Conservation (phyloP, 2,113 vertebrate species). For the Holacanthus passer region DNA sequence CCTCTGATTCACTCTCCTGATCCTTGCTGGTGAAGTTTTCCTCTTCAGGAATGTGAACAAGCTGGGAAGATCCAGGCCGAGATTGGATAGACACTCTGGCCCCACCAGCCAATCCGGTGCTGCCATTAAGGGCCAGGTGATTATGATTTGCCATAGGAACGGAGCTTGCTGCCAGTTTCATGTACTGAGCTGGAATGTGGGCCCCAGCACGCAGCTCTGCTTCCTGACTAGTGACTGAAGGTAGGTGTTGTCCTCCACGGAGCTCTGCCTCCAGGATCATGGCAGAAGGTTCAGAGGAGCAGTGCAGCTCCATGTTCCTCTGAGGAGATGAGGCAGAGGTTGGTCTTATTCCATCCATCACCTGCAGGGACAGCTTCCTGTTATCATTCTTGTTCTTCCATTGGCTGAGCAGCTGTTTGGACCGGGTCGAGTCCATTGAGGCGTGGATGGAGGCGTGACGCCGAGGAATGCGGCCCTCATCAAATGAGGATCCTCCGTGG, state of each 20-base stretch:
- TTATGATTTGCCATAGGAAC: slow-evolving; percentile 87
- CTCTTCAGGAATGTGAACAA: slow-evolving; percentile 99
- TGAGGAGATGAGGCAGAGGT: slow-evolving; percentile 90
- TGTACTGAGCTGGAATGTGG: slow-evolving; percentile 86
- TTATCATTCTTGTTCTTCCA: slow-evolving; percentile 97
- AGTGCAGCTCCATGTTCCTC: slow-evolving; percentile 92
- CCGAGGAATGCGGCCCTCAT: slow-evolving; percentile 88
- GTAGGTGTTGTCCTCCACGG: slow-evolving; percentile 76
- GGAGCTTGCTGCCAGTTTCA: slow-evolving; percentile 90
- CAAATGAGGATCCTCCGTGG: slow-evolving; percentile 90
- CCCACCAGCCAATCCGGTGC: slow-evolving; percentile 85
- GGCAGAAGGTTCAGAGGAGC: slow-evolving; percentile 90
- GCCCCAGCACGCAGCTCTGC: slow-evolving; percentile 73
- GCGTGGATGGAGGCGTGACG: slow-evolving; percentile 94
- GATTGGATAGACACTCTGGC: slow-evolving; percentile 92
- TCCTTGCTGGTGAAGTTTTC: slow-evolving; percentile 78
- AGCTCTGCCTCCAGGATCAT: slow-evolving; percentile 91
- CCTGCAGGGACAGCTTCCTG: slow-evolving; percentile 92
- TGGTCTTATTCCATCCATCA: slow-evolving; percentile 89
- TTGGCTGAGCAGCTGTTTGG: slow-evolving; percentile 96
- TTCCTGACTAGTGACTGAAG: slow-evolving; percentile 55
- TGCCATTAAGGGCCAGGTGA: slow-evolving; percentile 73
- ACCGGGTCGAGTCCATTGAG: slow-evolving; percentile 95
- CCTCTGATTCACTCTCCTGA: slow-evolving; percentile 87
- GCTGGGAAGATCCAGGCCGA: slow-evolving; percentile 94